phyloP scores from a whole-genome alignment of 2,888 invertebrate genomes.

The Charanyca ferruginea region DNA sequence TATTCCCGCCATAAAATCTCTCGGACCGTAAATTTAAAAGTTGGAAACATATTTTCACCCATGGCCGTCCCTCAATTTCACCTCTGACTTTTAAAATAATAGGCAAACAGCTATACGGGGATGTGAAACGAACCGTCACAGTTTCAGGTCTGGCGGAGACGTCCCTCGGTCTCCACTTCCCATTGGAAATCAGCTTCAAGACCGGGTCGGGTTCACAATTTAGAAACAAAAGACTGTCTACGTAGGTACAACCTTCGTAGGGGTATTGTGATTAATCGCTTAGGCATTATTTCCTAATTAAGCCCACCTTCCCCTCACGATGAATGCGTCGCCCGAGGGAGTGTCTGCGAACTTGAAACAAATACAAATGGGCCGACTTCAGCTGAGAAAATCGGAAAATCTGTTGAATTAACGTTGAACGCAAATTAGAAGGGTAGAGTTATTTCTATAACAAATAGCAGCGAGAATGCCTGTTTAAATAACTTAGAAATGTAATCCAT shows the following conservation, averaged over 20 bases:
- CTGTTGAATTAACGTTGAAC: conserved; percentile 82
- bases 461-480: conserved; percentile 55
- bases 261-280: conserved; percentile 89
- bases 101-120: conserved; percentile 80
- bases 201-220: conserved; percentile 72
- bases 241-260: conserved; percentile 65
- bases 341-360: conserved; percentile 79
- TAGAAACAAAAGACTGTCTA: conserved; percentile 74
- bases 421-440: conserved; percentile 77
- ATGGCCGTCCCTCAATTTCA: conserved; percentile 70
- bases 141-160: conserved; percentile 87
- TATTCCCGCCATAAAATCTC: conserved; percentile 37
- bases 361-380: conserved; percentile 78
- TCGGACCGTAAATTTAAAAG: conserved; percentile 48
- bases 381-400: conserved; percentile 83
- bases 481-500: conserved; percentile 58
- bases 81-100: conserved; percentile 85
- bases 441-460: conserved; percentile 60
- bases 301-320: conserved; percentile 85
- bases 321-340: conserved; percentile 80
- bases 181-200: conserved; percentile 84
- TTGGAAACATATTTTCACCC: conserved; percentile 52
- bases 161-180: conserved; percentile 77
- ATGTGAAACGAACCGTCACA: conserved; percentile 85
- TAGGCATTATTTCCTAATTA: conserved; percentile 90